Percentiles rank a stretch among this genome's conserved stretches.
Conservation (phyloP, 2,888 invertebrate genomes). For the Stenchaetothrips biformis region DNA sequence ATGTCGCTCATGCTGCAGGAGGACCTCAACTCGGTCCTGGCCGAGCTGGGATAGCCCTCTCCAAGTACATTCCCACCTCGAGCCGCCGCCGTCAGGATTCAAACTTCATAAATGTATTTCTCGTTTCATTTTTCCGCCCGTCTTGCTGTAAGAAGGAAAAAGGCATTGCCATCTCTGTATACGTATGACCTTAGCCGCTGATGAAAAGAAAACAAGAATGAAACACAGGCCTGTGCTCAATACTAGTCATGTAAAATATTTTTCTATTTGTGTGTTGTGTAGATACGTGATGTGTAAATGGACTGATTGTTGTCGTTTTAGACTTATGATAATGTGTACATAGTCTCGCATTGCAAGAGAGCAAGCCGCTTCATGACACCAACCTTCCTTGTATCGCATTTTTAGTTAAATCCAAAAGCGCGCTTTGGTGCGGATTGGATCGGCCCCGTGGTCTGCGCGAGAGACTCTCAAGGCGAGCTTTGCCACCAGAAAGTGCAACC, state of each 20-base stretch:
- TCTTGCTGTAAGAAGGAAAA: too few species aligned
- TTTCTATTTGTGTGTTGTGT: constrained; percentile 4
- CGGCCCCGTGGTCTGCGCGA: too few species aligned
- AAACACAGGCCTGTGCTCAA: constrained; percentile 12
- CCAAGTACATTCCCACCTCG: constrained; percentile 3
- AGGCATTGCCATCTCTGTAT: background rate
- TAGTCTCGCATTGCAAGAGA: background rate
- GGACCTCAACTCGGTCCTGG: constrained; percentile 79
- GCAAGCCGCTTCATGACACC: too few species aligned
- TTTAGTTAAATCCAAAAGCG: too few species aligned
- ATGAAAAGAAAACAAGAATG: background rate
- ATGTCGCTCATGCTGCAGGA: constrained; percentile 71
- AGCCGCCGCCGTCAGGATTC: background rate
- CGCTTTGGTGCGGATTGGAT: too few species aligned
- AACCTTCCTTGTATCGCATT: too few species aligned
- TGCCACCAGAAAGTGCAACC: too few species aligned
- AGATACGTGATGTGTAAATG: constrained; percentile 1
- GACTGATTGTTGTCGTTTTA: constrained; percentile 7
- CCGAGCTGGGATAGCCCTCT: constrained; percentile 66
- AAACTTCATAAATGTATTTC: background rate
- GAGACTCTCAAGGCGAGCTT: too few species aligned
- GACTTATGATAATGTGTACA: background rate
- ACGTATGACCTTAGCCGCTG: background rate
- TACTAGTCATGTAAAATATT: constrained; percentile 22
- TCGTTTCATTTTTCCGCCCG: background rate